Percentiles rank a stretch among this genome's conserved stretches.
Conservation (phyloP, 1,140 invertebrate species). For the Saccostrea glomerata region DNA sequence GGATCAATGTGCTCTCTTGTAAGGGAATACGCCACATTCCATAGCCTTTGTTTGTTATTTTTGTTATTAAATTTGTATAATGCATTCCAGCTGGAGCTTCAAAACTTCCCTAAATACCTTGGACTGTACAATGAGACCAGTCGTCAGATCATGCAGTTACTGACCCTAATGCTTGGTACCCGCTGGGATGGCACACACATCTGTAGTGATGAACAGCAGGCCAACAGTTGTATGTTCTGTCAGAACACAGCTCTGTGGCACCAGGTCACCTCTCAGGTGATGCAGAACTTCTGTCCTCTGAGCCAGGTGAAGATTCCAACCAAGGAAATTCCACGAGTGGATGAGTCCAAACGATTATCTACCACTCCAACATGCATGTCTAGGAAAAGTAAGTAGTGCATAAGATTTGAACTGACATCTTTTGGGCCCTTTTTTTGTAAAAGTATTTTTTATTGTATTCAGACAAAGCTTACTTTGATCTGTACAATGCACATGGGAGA, state of each 20-base stretch:
- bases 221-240: slow-evolving; percentile 91
- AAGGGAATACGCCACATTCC: too few species aligned
- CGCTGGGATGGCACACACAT: slow-evolving; percentile 87
- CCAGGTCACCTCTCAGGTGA: slow-evolving; percentile 89
- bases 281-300: slow-evolving; percentile 85
- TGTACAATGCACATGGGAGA: too few species aligned
- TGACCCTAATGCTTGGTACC: slow-evolving; percentile 90
- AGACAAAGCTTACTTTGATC: too few species aligned
- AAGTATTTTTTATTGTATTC: background rate
- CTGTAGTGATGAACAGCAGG: slow-evolving; percentile 82
- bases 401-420: background rate
- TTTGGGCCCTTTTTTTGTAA: too few species aligned
- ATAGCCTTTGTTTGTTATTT: background rate
- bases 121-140: slow-evolving; percentile 88
- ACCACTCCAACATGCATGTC: slow-evolving; percentile 36
- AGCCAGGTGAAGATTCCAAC: slow-evolving; percentile 75
- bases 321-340: slow-evolving; percentile 76
- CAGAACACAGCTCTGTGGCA: slow-evolving; percentile 96
- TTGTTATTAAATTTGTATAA: background rate
- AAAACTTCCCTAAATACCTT: slow-evolving; percentile 91
- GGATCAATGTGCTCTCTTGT: too few species aligned
- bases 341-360: slow-evolving; percentile 67
- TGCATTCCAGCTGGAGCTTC: slow-evolving; percentile 90
- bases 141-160: slow-evolving; percentile 87
- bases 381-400: slow-evolving; percentile 45